Base-by-base conservation (phyloP, 2,113 vertebrate species). In the Apaloderma vittatum region DNA sequence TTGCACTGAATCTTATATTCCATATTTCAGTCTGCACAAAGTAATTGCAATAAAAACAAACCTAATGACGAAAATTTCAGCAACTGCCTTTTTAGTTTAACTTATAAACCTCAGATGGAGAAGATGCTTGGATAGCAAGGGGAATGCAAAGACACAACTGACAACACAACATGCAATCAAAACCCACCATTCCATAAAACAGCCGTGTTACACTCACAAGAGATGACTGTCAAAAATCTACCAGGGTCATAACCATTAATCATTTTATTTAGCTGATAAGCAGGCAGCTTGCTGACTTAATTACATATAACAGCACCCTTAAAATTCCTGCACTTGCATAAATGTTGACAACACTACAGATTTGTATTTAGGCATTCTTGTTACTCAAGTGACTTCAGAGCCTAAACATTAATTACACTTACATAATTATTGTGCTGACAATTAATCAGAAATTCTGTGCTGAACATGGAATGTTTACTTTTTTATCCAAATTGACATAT, bases 401-500 rank as follows among this genome's bases (percentile, higher is more conserved):
- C 86, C 86, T 58, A 84, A 95, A 95, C 91, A 75, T 91, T 97
- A 97, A 97, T 97, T 97, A 97, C 62, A 82, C 79, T 95, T 73
- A 93, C 75, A 92, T 95, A 96, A 97, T 95, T 93, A 96, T 95
- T 91, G 49, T 86, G 86, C 89, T 93, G 90, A 97, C 92, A 95
- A 95, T 97, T 95, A 94, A 94, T 95, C 77, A 91, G 74, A 97
- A 93, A 91, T 88, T 92, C 92, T 88, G 76, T 72, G 54, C 49
- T 75, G 85, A 94, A 84, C 36, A 58, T n/a, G 57, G 24, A 87
- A 93, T 92, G 87, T 94, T 98, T 96, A 72, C 59, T 89, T 96
- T 96, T 90, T 78, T 82, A 93, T 89, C 49, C 62, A 91, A 93
- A 95, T 75, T 94, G 94, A 94, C 88, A 91, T 92, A 85, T 96